phyloP scores from a whole-genome alignment of 2,113 vertebrate species.

The Fukomys damarensis region DNA sequence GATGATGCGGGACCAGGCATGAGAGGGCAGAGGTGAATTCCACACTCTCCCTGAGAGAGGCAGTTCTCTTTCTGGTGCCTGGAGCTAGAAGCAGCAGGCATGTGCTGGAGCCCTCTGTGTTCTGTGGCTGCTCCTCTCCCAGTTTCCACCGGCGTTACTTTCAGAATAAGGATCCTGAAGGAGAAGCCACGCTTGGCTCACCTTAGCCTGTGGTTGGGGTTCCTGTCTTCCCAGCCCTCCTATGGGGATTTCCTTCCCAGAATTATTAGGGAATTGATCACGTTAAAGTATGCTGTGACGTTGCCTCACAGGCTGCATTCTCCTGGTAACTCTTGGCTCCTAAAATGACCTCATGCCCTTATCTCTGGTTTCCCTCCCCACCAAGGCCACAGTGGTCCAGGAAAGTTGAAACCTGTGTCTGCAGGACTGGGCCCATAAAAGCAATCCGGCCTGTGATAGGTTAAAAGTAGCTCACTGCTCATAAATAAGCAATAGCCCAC shows the following conservation, averaged over 20 bases:
- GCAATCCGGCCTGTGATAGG: too few species aligned
- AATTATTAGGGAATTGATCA: too few species aligned
- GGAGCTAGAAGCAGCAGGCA: neutral
- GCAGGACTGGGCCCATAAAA: too few species aligned
- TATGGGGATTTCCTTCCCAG: neutral
- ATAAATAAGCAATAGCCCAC: too few species aligned
- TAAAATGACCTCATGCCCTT: too few species aligned
- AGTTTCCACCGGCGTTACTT: fast-evolving
- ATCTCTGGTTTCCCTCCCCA: too few species aligned
- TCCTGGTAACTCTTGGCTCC: too few species aligned
- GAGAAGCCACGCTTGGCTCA: neutral
- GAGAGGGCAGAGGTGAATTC: neutral
- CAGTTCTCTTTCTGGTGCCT: neutral
- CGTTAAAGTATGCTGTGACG: too few species aligned
- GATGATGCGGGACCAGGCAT: fast-evolving
- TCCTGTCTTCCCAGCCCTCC: neutral
- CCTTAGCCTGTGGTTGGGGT: neutral
- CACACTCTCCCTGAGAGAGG: neutral
- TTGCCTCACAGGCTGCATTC: too few species aligned
- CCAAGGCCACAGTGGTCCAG: too few species aligned
- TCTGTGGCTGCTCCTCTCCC: fast-evolving
- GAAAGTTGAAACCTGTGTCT: too few species aligned
- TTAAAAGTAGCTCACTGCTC: too few species aligned
- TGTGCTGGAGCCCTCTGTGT: neutral
- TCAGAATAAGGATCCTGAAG: fast-evolving